Evolutionary conservation across 2,888 invertebrate genomes (phyloP).

Genomic region (Agrochola lychnidis): DNA sequence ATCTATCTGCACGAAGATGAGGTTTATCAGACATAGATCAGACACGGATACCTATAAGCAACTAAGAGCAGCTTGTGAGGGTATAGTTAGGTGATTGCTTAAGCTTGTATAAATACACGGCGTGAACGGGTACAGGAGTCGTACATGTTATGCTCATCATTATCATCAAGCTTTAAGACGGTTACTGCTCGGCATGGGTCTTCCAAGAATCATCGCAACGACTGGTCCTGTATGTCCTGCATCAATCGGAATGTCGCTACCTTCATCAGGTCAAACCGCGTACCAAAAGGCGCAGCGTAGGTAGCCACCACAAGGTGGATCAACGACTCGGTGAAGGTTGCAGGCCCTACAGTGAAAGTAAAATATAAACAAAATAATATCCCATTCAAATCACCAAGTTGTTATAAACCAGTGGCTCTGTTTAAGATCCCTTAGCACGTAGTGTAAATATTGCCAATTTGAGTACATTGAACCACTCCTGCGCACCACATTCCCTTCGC

Average conservation of each 20-base stretch:
- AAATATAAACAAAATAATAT: conserved; percentile 16
- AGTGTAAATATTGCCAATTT: conserved; percentile 61
- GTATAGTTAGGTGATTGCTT: not conserved
- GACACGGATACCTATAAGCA: not conserved
- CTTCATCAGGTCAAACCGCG: too few relatives aligned
- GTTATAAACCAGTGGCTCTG: conserved; percentile 18
- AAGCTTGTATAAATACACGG: not conserved
- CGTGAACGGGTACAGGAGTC: too few relatives aligned
- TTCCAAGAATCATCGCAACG: not conserved
- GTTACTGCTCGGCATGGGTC: not conserved
- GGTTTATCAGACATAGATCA: not conserved
- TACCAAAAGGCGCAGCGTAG: not conserved
- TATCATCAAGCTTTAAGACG: too few relatives aligned
- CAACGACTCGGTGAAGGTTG: conserved; percentile 7
- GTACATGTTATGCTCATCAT: not conserved
- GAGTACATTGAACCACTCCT: conserved; percentile 36
- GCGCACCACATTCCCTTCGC: conserved; percentile 37
- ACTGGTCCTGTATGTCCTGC: not conserved
- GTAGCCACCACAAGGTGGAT: not conserved
- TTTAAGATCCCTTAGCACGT: conserved; percentile 38
- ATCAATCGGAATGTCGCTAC: not conserved
- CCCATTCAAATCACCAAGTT: conserved; percentile 10
- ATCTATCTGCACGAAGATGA: not conserved
- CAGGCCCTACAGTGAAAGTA: not conserved
- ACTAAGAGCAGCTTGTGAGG: not conserved